A percentile compares a stretch with the other conserved stretches of the same genome.
Evolutionary conservation across 2,113 vertebrate species (phyloP).

Genomic region (Ochotona curzoniae): DNA sequence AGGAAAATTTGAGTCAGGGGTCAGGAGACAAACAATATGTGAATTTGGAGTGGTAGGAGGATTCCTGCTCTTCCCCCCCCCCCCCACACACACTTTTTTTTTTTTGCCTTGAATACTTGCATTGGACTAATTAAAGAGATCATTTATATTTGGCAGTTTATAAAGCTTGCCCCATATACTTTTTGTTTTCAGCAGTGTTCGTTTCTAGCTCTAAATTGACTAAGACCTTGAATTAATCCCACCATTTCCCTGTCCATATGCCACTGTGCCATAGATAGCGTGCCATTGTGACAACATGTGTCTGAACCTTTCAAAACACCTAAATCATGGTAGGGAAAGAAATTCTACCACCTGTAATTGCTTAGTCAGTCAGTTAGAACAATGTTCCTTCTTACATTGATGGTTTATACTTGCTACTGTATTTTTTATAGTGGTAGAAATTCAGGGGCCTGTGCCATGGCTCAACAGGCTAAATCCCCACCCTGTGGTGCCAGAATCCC

Average conservation of each 20-base stretch:
- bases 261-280: neutral
- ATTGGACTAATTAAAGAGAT: neutral
- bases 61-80: neutral
- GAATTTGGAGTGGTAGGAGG: neutral
- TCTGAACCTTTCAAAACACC: neutral
- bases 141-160: neutral
- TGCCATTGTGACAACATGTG: neutral
- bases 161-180: neutral
- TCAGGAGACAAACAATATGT: neutral
- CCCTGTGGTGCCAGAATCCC: no score
- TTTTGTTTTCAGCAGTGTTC: neutral
- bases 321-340: neutral
- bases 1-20: neutral
- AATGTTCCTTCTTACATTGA: neutral
- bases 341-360: neutral
- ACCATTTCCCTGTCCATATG: neutral
- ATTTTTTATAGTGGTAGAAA: neutral
- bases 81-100: no score
- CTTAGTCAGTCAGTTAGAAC: neutral
- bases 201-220: neutral
- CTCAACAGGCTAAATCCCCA: no score
- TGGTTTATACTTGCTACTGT: neutral
- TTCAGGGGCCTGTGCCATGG: neutral
- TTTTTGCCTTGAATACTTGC: neutral
- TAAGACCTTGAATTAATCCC: neutral